phyloP scores from a whole-genome alignment of 2,888 invertebrate species.

The Drosophila gaucha region DNA sequence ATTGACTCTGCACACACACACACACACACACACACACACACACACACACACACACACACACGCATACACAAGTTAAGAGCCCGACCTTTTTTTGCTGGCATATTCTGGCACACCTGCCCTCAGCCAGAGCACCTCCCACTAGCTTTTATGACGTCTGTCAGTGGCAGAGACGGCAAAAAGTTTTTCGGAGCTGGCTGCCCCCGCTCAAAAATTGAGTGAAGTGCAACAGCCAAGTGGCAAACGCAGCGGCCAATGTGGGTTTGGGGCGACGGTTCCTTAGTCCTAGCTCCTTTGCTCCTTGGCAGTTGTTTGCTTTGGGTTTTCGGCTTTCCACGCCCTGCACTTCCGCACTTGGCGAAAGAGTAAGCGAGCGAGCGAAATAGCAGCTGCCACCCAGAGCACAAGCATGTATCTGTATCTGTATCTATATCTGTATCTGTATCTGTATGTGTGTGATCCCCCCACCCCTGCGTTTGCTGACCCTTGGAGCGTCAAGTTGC shows the following conservation, averaged over 20 bases:
- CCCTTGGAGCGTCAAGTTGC: constrained; percentile 53
- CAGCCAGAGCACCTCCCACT: constrained; percentile 10
- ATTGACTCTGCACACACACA: constrained; percentile 57
- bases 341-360: constrained; percentile 28
- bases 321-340: constrained; percentile 54
- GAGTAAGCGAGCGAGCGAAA: constrained; percentile 17
- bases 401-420: constrained; percentile 10
- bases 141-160: constrained; percentile 58
- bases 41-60: background rate
- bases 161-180: constrained; percentile 42
- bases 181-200: constrained; percentile 14
- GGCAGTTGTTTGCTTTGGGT: constrained; percentile 50
- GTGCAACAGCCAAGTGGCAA: constrained; percentile 67
- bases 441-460: constrained; percentile 4
- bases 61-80: background rate
- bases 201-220: constrained; percentile 40
- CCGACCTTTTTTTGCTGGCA: constrained; percentile 22
- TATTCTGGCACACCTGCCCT: constrained; percentile 22
- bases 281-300: constrained; percentile 11
- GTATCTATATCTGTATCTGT: constrained; percentile 5
- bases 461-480: constrained; percentile 25
- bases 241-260: constrained; percentile 38
- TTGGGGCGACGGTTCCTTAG: background rate
- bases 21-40: constrained; percentile 8
- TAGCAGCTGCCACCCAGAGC: constrained; percentile 15